Base-by-base conservation (phyloP, 2,113 vertebrate genomes). In the Heliornis fulica region DNA sequence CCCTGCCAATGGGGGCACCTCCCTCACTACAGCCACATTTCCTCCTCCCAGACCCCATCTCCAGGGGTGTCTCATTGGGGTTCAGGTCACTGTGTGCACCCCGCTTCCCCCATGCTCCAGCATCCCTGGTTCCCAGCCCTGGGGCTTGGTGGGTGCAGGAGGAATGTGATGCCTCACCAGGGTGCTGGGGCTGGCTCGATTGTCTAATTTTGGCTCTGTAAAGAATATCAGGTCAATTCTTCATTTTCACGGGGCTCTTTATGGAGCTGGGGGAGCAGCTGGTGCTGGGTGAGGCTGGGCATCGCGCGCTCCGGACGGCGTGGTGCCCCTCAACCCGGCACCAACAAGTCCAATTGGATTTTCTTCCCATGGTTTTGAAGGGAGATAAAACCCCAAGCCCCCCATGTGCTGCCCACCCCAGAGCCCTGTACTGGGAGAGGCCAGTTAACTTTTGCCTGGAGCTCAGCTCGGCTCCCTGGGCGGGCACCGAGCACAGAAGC, bases 231-330 rank as follows among this genome's bases (percentile, higher is more conserved):
- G 34, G 28, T 56, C 60, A 83, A 16, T 80, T 83, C 54, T 82
- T 36, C 18, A 11, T 80, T 86, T 86, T 83, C 57, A 25, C 3
- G 1, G 45, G 45, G 69, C 70, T 90, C 46, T 61, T 84, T 48
- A 31, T 83, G 83, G 75, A 80, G 76, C 53, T 2, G 12, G 51
- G 12, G 51, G 45, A 77, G 13, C 71, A 80, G 66, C 68, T 81
- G 51, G 32, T 83, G 72, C 77, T 61, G 75, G 46, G 41, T 34
- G 79, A 84, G 53, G 45, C 41, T 32, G 76, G 28, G 23, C 46
- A 12, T 69, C 63, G 5, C 0, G 2, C 4, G 0, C 53, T 63
- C 1, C 0, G 2, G 31, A 6, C 2, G 2, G 57, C 0, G 0
- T 3, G 3, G 32, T 64, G 45, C 25, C 11, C 11, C 38, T 72